A percentile compares a stretch with the other conserved stretches of the same genome.
phyloP scores from a whole-genome alignment of 2,113 vertebrate species.

The Diglossa brunneiventris region DNA sequence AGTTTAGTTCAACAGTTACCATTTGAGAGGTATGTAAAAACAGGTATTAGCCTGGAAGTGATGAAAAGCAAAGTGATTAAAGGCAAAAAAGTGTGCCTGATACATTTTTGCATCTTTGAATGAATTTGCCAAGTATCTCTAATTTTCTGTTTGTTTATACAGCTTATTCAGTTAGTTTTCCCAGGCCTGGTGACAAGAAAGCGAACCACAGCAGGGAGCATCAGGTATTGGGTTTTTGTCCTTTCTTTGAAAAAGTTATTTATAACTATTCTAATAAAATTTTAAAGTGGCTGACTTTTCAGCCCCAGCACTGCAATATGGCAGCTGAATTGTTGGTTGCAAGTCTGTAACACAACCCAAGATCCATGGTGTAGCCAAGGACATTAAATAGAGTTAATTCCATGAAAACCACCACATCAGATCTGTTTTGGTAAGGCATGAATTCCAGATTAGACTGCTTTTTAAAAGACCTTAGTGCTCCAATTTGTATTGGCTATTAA shows the following conservation, averaged over 20 bases:
- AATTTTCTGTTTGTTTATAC: not conserved
- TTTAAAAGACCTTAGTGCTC: not conserved
- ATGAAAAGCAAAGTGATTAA: not conserved
- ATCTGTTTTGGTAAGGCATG: not conserved
- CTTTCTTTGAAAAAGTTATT: not conserved
- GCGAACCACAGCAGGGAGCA: constrained; percentile 58
- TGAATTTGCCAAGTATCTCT: not conserved
- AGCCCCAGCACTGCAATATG: not conserved
- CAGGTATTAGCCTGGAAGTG: not conserved
- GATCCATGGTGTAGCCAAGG: not conserved
- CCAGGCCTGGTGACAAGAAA: constrained; percentile 62
- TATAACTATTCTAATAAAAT: not conserved
- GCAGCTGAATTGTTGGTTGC: not conserved
- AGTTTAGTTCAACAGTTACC: not conserved
- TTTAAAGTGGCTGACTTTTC: not conserved
- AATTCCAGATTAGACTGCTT: not conserved
- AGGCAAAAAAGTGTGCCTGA: not conserved
- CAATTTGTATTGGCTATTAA: not conserved
- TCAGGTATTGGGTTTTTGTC: constrained; percentile 53
- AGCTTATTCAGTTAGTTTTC: constrained; percentile 69
- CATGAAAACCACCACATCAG: not conserved
- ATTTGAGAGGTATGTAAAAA: not conserved
- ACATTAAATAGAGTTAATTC: not conserved
- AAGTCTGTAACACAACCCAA: not conserved
- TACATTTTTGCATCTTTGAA: not conserved